Conservation (phyloP, 2,888 invertebrate genomes). For the Bruchidius siliquastri region DNA sequence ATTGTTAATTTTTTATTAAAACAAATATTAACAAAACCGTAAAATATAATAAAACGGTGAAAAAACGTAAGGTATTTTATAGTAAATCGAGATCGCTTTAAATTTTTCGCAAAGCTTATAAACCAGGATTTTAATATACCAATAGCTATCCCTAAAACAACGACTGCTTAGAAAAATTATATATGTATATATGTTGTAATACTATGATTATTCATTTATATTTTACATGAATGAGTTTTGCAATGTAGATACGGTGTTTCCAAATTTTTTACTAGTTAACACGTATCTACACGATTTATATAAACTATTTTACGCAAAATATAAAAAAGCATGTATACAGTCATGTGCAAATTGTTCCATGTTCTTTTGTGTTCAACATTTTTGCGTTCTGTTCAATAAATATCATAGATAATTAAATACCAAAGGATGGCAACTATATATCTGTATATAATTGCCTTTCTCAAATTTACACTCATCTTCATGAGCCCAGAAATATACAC, state of each 20-base stretch:
- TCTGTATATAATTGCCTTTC: slow-evolving; percentile 10
- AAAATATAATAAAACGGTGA: slow-evolving; percentile 34
- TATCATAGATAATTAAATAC: background rate
- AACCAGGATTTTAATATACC: slow-evolving; percentile 48
- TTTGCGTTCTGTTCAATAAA: background rate
- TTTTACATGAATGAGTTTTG: slow-evolving; percentile 44
- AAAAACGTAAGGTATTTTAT: slow-evolving; percentile 37
- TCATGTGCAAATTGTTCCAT: slow-evolving; percentile 42
- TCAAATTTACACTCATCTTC: slow-evolving; percentile 19
- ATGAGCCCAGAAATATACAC: slow-evolving; percentile 16
- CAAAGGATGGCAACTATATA: slow-evolving; percentile 8
- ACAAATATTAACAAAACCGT: background rate
- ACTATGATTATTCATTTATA: slow-evolving; percentile 43
- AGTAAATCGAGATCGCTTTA: slow-evolving; percentile 46
- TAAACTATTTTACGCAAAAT: slow-evolving; percentile 41
- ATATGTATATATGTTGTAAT: slow-evolving; percentile 42
- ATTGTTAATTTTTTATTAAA: background rate
- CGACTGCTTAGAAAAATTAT: slow-evolving; percentile 52
- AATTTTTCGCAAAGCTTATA: slow-evolving; percentile 49
- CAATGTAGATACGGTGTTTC: slow-evolving; percentile 41
- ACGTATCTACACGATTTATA: slow-evolving; percentile 27
- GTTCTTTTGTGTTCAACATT: slow-evolving; percentile 19
- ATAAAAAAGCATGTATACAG: slow-evolving; percentile 47
- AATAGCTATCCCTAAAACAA: slow-evolving; percentile 49
- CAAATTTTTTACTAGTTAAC: slow-evolving; percentile 22